Evolutionary conservation across 2,113 vertebrate species (phyloP).

Genomic region (Irena cyanogastra): DNA sequence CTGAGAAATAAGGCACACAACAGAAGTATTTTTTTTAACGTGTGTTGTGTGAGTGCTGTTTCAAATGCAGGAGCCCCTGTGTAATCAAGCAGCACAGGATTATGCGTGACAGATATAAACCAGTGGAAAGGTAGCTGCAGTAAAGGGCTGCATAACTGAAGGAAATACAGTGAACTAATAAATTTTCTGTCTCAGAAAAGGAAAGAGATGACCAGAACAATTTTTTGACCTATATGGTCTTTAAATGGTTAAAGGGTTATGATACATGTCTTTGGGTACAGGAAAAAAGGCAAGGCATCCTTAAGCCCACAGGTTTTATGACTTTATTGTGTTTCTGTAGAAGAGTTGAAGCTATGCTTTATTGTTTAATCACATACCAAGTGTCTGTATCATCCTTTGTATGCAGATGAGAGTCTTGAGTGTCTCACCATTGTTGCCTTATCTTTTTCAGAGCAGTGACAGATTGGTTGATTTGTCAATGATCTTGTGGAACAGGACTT

Average conservation of each 20-base stretch:
- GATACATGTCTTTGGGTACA: not conserved
- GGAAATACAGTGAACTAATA: not conserved
- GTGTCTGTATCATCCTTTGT: not conserved
- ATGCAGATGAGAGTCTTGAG: not conserved
- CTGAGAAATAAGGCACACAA: not conserved
- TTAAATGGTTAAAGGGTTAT: not conserved
- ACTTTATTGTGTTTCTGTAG: not conserved
- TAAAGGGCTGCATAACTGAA: not conserved
- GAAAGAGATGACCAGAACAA: not conserved
- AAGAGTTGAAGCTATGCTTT: not conserved
- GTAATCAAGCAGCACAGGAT: not conserved
- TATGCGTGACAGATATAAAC: not conserved
- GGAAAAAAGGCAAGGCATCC: not conserved
- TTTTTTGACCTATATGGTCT: not conserved
- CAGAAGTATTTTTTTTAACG: not conserved
- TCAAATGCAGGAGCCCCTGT: not conserved
- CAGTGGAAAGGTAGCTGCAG: not conserved
- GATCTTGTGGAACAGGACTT: not conserved
- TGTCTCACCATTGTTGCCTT: not conserved
- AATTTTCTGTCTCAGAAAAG: not conserved
- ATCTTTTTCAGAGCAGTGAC: not conserved
- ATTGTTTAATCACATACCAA: not conserved
- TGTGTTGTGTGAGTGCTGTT: not conserved
- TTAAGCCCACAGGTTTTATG: not conserved
- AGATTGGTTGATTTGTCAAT: not conserved